Conservation (phyloP, 2,888 invertebrate species). For the Diarsia dahlii region DNA sequence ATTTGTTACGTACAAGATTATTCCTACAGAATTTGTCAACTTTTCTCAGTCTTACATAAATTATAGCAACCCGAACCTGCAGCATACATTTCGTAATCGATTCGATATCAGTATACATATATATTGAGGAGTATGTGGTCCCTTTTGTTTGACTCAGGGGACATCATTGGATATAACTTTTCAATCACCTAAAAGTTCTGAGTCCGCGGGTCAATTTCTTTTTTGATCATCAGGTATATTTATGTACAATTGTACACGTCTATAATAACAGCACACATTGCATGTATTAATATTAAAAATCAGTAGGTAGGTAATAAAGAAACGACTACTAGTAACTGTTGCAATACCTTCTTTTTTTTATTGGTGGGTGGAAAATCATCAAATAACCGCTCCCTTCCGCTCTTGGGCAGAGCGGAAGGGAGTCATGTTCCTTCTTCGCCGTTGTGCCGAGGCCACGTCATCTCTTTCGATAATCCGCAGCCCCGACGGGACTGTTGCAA, state of each 20-base stretch:
- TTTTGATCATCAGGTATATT: background rate
- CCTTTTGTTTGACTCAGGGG: constrained; percentile 32
- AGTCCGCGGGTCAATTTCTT: background rate
- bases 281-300: background rate
- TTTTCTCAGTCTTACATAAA: background rate
- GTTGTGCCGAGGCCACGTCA: no score
- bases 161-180: constrained; percentile 29
- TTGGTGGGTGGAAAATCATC: no score
- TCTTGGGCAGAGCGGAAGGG: no score
- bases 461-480: no score
- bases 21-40: background rate
- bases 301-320: background rate
- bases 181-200: constrained; percentile 25
- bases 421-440: background rate
- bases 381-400: no score
- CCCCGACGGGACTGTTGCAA: no score
- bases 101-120: constrained; percentile 5
- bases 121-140: background rate
- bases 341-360: no score
- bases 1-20: background rate
- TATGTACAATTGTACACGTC: no score
- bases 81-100: background rate
- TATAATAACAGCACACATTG: background rate
- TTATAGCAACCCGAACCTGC: background rate
- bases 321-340: background rate